Conservation (phyloP, 2,888 invertebrate genomes). For the Drosophila pullipes region DNA sequence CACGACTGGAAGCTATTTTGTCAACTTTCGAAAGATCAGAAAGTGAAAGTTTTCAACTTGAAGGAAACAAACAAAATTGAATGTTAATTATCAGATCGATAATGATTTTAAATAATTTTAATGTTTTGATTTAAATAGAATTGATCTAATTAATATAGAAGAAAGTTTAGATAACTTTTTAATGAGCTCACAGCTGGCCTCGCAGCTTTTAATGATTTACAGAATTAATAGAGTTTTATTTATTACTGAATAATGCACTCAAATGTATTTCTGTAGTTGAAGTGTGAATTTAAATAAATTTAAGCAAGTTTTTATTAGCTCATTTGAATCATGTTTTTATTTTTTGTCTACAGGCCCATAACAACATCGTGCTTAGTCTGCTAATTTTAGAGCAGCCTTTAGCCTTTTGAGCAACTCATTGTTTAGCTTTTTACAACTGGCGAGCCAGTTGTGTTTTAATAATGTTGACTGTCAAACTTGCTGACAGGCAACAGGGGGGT, state of each 20-base stretch:
- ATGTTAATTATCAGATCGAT: neutral
- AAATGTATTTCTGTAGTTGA: neutral
- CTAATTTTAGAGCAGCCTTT: conserved; percentile 1
- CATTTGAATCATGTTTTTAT: neutral
- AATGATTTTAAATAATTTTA: no score
- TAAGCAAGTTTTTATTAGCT: neutral
- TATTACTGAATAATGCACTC: neutral
- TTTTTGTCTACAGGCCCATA: neutral
- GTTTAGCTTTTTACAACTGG: conserved; percentile 5
- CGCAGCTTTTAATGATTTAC: neutral
- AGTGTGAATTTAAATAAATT: neutral
- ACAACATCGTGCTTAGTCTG: neutral
- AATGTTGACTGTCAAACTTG: conserved; percentile 50
- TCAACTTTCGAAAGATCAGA: neutral
- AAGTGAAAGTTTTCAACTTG: neutral
- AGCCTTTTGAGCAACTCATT: conserved; percentile 9
- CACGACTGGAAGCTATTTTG: neutral
- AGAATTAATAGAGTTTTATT: neutral
- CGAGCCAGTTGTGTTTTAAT: conserved; percentile 42
- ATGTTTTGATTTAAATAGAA: neutral
- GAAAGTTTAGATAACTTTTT: neutral
- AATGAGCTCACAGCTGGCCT: neutral
- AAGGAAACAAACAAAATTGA: neutral
- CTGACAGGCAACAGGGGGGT: conserved; percentile 1
- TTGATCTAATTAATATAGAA: neutral